Percentiles rank a stretch among this genome's conserved stretches.
phyloP scores from a whole-genome alignment of 1,140 invertebrate species.

The Drosophila funebris region DNA sequence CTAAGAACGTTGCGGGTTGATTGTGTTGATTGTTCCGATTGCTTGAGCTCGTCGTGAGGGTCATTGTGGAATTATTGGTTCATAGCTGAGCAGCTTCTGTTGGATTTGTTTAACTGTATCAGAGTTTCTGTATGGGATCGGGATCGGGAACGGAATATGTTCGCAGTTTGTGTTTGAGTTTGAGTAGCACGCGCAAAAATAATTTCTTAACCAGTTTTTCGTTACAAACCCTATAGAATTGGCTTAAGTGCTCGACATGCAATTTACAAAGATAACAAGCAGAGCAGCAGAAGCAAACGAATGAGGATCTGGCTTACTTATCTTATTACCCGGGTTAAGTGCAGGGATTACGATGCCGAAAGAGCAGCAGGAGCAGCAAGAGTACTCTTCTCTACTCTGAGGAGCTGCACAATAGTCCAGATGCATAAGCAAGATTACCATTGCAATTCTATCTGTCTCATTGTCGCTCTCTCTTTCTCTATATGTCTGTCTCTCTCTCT shows the following conservation, averaged over 20 bases:
- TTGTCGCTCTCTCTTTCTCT: constrained; percentile 2
- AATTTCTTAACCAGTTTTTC: constrained; percentile 62
- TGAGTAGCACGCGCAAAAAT: constrained; percentile 59
- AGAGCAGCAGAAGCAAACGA: constrained; percentile 59
- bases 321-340: constrained; percentile 81
- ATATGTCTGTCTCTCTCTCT: not conserved
- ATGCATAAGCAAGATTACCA: constrained; percentile 64
- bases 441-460: constrained; percentile 2
- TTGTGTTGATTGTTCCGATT: constrained; percentile 20
- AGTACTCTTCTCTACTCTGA: not conserved
- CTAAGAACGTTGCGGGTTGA: constrained; percentile 17
- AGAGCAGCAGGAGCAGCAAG: constrained; percentile 58
- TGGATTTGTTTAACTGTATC: constrained; percentile 68
- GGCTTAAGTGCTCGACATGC: constrained; percentile 80
- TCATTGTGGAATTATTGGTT: constrained; percentile 51
- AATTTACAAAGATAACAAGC: constrained; percentile 81
- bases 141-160: not conserved
- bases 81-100: constrained; percentile 1
- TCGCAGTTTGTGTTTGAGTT: not conserved
- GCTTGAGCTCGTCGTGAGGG: constrained; percentile 7
- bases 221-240: constrained; percentile 37
- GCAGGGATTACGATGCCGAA: constrained; percentile 75
- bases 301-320: constrained; percentile 72
- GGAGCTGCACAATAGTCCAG: constrained; percentile 30
- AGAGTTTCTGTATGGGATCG: constrained; percentile 4